Base-by-base conservation (phyloP, 2,888 invertebrate genomes). In the Dryobota labecula region DNA sequence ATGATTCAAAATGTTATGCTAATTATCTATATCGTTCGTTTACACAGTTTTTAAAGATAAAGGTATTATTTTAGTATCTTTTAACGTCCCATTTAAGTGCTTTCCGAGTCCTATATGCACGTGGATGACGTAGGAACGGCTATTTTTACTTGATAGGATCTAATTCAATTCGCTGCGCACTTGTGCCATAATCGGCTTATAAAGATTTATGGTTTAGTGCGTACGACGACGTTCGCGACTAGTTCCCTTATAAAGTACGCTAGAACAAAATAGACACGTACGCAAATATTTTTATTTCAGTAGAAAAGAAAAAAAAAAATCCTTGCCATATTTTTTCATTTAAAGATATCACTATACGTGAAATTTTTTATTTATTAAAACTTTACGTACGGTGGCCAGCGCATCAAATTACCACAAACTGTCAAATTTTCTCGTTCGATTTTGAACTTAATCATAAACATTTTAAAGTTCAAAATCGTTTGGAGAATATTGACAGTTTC, bases 1-100 rank as follows among this genome's bases (percentile, higher is more conserved):
- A 56, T 76, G 85, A 84, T 24, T 80, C 84, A 83, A 78, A 79
- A 68, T 62, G 36, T 67, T 80, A 68, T 62, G 57, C 57, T 81
- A 80, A 81, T 73, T 81, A 80, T 65, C 62, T 64, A 56, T 58
- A 65, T 62, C 38, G 65, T 69, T 57, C 20, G 41, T 65, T 61
- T 74, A 65, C 51, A 65, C 53, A 70, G 43, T 70, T 49, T 30
- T 69, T 53, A 63, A 72, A 58, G 77, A 81, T 79, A 73, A 65
- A 49, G 24, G 45, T 65, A 49, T 68, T 57, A 58, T 62, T 75
- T 76, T 30, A 62, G 57, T 58, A 54, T 68, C 41, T 53, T 30
- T 62, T 68, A 30, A 56, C 38, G 57, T 45, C 67, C 63, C 60
- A 69, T 66, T 57, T 65, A 56, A 49, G 47, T 58, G n/a, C 20